Conservation (phyloP, 2,888 invertebrate genomes). For the Drosophila neutralis region DNA sequence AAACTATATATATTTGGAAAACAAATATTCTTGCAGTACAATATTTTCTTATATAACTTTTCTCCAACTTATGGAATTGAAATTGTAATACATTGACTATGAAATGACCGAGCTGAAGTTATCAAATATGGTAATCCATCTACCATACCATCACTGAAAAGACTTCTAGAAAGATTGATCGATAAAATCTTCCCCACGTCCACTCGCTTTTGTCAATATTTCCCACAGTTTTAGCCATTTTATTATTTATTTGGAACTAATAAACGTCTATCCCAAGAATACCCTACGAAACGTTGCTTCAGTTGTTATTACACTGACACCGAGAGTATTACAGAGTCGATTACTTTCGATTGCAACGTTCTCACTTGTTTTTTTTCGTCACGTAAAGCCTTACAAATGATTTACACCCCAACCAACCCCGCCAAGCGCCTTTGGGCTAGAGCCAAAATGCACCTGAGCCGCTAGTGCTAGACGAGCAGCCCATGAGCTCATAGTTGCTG, state of each 20-base stretch:
- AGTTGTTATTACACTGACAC: background rate
- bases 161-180: background rate
- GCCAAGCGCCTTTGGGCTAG: conserved; percentile 53
- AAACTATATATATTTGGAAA: background rate
- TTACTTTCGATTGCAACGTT: background rate
- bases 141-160: background rate
- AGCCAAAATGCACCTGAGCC: conserved; percentile 41
- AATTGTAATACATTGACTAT: background rate
- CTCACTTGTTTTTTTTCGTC: conserved; percentile 12
- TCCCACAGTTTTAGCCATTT: background rate
- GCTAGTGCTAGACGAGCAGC: conserved; percentile 39
- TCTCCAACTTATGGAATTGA: background rate
- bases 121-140: background rate
- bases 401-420: conserved; percentile 7
- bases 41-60: background rate
- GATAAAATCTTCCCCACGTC: background rate
- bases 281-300: background rate
- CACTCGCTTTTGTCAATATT: background rate
- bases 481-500: conserved; percentile 57
- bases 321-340: conserved; percentile 1
- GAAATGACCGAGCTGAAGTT: background rate
- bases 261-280: background rate
- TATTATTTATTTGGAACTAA: background rate
- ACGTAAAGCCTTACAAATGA: conserved; percentile 26
- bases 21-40: background rate